Evolutionary conservation across 2,113 vertebrate genomes (phyloP), one percentile per base, ranked within the genome.

Genomic region (Collichthys lucidus): DNA sequence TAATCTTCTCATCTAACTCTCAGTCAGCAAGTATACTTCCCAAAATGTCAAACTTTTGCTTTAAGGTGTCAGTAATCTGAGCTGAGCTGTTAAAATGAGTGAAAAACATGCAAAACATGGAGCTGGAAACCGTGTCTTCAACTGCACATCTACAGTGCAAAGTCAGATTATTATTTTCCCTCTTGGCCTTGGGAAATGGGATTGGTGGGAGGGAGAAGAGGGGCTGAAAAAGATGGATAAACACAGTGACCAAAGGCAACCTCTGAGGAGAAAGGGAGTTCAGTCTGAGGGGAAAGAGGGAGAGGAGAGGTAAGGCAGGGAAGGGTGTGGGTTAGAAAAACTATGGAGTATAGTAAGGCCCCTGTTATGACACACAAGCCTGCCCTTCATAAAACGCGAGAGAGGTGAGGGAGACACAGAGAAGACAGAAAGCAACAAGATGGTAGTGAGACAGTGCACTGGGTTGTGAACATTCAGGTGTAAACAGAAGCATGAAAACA

Each of bases 351-450:
- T 94, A 96, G 92, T 93, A 63, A 80, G 88, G 61, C 64, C 83
- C 91, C 93, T 95, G 94, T 95, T 88, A 90, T 65, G 75, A 88
- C 88, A 84, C 77, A 96, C 94, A 95, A 86, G 88, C 85, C 77
- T 72, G 77, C 88, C 91, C 88, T 95, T 95, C 89, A 94, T 93
- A 75, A 71, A 64, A 49, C 73, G 19, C n/a, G 55, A 67, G 63
- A 17, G 88, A 76, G 50, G 70, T 56, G 77, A 90, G 15, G 57
- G 68, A 70, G 80, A 76, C 60, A 65, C 50, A 57, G 46, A 53
- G 78, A 79, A 65, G 87, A 88, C 77, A 61, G 74, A 77, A 44
- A 76, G 79, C 50, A 71, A 57, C 64, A 68, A 69, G 42, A 78
- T 81, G 86, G 60, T 40, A 55, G 78, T 60, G 56, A 62, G 74